Evolutionary conservation across 2,797 vertebrate genomes (phyloP), one percentile per base, ranked within the genome.

Genomic region (Allochrocebus solatus): DNA sequence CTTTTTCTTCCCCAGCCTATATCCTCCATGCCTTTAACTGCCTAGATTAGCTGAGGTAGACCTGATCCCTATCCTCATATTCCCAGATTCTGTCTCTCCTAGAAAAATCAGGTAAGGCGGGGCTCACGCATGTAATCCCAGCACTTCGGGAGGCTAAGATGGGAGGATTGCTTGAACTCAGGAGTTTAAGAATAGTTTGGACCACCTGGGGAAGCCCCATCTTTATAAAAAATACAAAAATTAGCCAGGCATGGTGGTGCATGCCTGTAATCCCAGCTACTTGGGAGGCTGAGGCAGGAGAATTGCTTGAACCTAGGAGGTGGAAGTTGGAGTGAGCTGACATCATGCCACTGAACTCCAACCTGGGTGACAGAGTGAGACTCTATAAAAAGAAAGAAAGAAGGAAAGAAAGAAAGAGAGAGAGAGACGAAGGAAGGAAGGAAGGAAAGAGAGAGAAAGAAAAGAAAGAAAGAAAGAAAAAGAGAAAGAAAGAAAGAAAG

Each of bases 401-500:
- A 64, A 7, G 13, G 59, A 16, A 6, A 28, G 13, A 61, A 33
- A 39, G 59, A 61, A 14, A 5, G 0, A 30, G 1, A 14, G 28
- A 30, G 11, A 28, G 59, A 61, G 5, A 30, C 5, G 39, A 46
- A 46, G 46, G 12, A 46, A 46, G 16, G 1, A 46, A 46, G 46
- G 46, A 46, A 46, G 46, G 46, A 14, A 4, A 84, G 89, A 84
- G 48, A 14, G 4, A 48, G 48, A 16, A 4, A 48, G 14, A 14
- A 10, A 50, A 2, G 14, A n/a, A n/a, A n/a, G n/a, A 50, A 16
- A 17, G 5, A 50, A 57, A 6, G 28, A 33, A 7, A n/a, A n/a
- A n/a, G n/a, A 2, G 14, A n/a, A n/a, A n/a, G 59, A 13, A 1
- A 5, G 0, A 28, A 2, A 5, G 11, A 11, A 11, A 11, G 11